These are phyloP conservation scores for Neelides folsomi DNA, from an alignment of 2,888 invertebrate species.

Conservation along the genomic window DNA sequence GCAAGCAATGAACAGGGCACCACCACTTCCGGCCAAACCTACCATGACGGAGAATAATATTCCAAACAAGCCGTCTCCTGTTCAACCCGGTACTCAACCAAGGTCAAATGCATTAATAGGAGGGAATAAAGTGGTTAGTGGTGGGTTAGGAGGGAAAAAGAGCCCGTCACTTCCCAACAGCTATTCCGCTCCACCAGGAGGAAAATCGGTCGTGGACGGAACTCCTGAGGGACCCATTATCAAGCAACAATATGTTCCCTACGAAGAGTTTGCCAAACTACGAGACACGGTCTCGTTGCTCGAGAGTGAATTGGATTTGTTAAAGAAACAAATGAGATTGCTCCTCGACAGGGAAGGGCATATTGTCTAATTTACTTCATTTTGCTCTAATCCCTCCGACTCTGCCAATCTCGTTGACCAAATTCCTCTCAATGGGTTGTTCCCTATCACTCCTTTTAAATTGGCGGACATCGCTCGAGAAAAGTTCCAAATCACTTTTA, in stretches of 20 bases:
- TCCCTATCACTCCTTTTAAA: too few relatives aligned
- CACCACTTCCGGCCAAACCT: constrained; percentile 32
- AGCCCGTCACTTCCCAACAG: too few relatives aligned
- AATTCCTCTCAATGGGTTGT: too few relatives aligned
- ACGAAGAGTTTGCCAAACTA: constrained; percentile 27
- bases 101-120: background rate
- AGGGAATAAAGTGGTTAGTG: too few relatives aligned
- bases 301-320: constrained; percentile 26
- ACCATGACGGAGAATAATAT: constrained; percentile 9
- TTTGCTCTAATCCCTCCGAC: too few relatives aligned
- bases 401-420: too few relatives aligned
- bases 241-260: constrained; percentile 15
- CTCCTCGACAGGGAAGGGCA: constrained; percentile 26
- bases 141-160: too few relatives aligned
- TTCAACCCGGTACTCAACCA: constrained; percentile 4
- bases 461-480: too few relatives aligned
- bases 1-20: constrained; percentile 11
- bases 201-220: too few relatives aligned
- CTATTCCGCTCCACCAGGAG: too few relatives aligned
- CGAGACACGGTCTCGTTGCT: constrained; percentile 20
- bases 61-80: too few relatives aligned
- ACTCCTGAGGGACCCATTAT: background rate
- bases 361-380: constrained; percentile 18
- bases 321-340: constrained; percentile 24
- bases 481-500: too few relatives aligned